Conservation (phyloP, 2,797 vertebrate genomes). For the Pseudochirops corinnae region DNA sequence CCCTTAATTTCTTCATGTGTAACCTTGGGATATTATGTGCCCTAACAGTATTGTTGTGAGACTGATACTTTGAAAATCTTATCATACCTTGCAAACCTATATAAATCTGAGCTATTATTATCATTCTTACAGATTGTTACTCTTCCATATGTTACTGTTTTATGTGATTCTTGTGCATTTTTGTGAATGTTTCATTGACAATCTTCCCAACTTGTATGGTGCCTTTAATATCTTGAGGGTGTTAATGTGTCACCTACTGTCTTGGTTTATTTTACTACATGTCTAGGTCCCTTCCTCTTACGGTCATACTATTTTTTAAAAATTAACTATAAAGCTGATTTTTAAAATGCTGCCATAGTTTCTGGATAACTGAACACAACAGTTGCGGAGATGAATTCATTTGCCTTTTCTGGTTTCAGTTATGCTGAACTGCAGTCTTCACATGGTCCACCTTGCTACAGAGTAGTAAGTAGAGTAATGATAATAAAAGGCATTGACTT, state of each 20-base stretch:
- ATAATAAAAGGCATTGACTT: slow-evolving; percentile 41
- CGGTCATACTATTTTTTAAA: not conserved
- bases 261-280: not conserved
- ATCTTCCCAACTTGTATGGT: not conserved
- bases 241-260: not conserved
- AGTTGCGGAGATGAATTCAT: not conserved
- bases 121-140: not conserved
- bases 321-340: not conserved
- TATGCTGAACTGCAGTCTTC: not conserved
- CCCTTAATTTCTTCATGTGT: not conserved
- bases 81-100: not conserved
- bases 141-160: not conserved
- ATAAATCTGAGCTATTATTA: not conserved
- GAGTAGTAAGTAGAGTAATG: slow-evolving; percentile 8
- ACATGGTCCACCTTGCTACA: not conserved
- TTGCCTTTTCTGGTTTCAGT: not conserved
- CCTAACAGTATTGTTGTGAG: not conserved
- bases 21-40: not conserved
- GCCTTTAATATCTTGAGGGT: not conserved
- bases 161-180: not conserved
- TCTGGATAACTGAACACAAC: not conserved
- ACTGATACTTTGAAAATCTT: not conserved
- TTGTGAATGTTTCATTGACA: not conserved
- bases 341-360: not conserved
- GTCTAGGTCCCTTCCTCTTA: not conserved